Evolutionary conservation across 1,140 invertebrate genomes (phyloP), one percentile per base, ranked within the genome.

Genomic region (Drosophila simulans): DNA sequence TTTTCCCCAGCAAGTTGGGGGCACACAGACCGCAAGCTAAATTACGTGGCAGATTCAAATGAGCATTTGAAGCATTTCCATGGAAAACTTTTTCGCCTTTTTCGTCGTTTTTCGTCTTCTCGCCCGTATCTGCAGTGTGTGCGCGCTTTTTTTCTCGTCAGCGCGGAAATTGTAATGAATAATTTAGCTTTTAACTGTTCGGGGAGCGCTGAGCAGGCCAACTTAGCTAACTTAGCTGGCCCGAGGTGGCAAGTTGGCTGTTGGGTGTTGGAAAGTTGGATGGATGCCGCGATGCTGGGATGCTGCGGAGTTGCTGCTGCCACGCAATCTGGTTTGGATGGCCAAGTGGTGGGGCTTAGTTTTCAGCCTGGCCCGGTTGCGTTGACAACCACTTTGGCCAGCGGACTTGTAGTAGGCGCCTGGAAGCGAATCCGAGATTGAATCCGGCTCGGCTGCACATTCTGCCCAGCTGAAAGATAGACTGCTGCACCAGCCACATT

Each of bases 121-220:
- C 31, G 2, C 31, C 31, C 31, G 31, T 31, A 31, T 31, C 31
- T 31, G 31, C 31, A 31, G 31, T 31, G 31, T 31, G 31, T 31
- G 31, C 31, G 31, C 31, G 7, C 31, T 31, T 59, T 68, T 40
- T 57, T 54, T 81, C 54, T 64, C 60, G 60, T 62, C 64, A 64
- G 80, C 83, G 82, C 82, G 83, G 82, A 88, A 86, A 88, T 88
- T 77, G 82, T 88, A 86, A 86, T 86, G 82, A 86, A 86, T 86
- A 86, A 88, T 86, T 86, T 88, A 82, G 82, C 78, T 79, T 82
- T 86, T 78, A 86, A 86, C 82, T 82, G 82, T 63, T 77, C 35
- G 69, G 40, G 57, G 70, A 15, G 39, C 12, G 39, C 12, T 7
- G 49, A 20, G 34, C 27, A 12, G 53, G 22, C 48, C 22, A 39